Percentiles rank a stretch among this genome's conserved stretches.
These are phyloP conservation scores for Noturus placidus DNA, from an alignment of 2,113 vertebrate genomes.

Conservation along the genomic window DNA sequence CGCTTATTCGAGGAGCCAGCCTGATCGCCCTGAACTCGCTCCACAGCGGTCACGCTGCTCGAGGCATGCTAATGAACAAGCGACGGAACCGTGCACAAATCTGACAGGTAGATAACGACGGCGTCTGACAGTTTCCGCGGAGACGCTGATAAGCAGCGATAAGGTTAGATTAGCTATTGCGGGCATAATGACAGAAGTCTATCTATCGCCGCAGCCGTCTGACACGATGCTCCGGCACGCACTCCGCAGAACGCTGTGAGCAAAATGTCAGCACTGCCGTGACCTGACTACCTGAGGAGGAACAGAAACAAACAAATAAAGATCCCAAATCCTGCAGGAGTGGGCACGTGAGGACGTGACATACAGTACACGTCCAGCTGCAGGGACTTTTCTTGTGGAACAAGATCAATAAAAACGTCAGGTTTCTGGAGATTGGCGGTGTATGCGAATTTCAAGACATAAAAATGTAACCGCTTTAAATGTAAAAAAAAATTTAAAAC, in stretches of 20 bases:
- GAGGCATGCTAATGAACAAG: conserved; percentile 29
- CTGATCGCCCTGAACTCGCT: conserved; percentile 28
- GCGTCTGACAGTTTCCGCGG: background rate
- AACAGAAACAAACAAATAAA: background rate
- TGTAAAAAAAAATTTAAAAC: too few relatives aligned
- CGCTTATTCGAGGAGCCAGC: conserved; percentile 27
- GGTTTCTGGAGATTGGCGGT: background rate
- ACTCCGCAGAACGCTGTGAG: background rate
- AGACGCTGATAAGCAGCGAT: conserved; percentile 1
- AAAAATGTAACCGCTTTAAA: background rate
- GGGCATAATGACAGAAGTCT: background rate
- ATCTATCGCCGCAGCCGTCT: background rate
- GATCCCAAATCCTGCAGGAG: background rate
- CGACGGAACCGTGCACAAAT: conserved; percentile 26
- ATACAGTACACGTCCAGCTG: background rate
- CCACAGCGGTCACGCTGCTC: conserved; percentile 29
- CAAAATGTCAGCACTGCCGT: conserved; percentile 20
- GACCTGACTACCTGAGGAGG: conserved; percentile 12
- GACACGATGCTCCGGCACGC: background rate
- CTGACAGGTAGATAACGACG: conserved; percentile 1
- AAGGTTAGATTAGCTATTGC: conserved; percentile 22
- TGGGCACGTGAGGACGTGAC: background rate
- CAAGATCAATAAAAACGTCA: background rate
- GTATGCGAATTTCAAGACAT: background rate
- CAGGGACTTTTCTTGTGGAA: background rate